Percentiles rank a stretch among this genome's conserved stretches.
phyloP scores from a whole-genome alignment of 2,113 vertebrate genomes.

The Xyrauchen texanus region DNA sequence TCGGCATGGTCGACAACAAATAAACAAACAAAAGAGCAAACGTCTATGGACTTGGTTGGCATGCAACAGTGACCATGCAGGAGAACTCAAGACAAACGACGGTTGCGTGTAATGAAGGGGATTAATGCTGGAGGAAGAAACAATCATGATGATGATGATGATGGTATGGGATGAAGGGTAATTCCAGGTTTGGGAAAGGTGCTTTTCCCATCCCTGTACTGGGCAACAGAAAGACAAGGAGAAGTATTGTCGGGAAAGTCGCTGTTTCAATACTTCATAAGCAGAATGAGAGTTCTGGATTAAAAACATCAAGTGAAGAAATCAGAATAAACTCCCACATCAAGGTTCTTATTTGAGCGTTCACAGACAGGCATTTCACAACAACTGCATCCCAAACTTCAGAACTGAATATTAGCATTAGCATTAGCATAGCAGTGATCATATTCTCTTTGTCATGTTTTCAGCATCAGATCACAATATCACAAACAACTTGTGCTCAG shows the following conservation, averaged over 20 bases:
- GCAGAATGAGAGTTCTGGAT: slow-evolving; percentile 15
- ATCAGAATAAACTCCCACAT: too few relatives aligned
- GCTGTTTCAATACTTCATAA: neutral
- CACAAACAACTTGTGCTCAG: slow-evolving; percentile 42
- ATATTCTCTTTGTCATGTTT: slow-evolving; percentile 26
- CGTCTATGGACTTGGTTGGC: slow-evolving; percentile 34
- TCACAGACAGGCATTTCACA: slow-evolving; percentile 65
- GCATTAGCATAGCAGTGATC: slow-evolving; percentile 64
- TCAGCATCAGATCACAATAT: slow-evolving; percentile 59
- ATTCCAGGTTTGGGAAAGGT: slow-evolving; percentile 2
- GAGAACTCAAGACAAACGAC: slow-evolving; percentile 1
- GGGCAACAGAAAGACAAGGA: slow-evolving; percentile 16
- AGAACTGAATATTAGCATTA: slow-evolving; percentile 65
- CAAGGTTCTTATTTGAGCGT: neutral
- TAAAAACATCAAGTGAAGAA: too few relatives aligned
- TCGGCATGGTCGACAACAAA: neutral
- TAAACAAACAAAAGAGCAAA: neutral
- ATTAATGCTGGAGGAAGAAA: neutral
- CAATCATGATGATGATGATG: slow-evolving; percentile 19
- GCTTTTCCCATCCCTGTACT: slow-evolving; percentile 42
- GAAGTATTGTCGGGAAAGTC: neutral
- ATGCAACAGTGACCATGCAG: slow-evolving; percentile 51
- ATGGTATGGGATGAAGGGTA: slow-evolving; percentile 32
- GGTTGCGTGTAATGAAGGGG: neutral
- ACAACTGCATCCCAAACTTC: slow-evolving; percentile 57